A percentile compares a stretch with the other conserved stretches of the same genome.
Evolutionary conservation across 2,888 invertebrate species (phyloP).

Genomic region (Dolomedes plantarius): DNA sequence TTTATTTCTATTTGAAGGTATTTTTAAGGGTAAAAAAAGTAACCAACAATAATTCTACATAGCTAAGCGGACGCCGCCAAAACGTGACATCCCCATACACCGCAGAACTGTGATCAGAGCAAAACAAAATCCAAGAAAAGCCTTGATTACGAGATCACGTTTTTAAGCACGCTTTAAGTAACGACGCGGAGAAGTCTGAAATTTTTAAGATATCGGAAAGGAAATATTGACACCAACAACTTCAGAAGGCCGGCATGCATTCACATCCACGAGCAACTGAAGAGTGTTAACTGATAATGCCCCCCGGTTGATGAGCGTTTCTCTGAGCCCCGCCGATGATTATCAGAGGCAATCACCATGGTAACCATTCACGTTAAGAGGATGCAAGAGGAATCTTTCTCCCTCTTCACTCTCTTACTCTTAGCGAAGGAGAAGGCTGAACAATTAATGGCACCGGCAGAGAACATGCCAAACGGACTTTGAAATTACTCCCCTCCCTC

Average conservation of each 20-base stretch:
- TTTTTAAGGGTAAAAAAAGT: too few species aligned
- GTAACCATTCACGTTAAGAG: conserved; percentile 64
- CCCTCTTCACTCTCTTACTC: conserved; percentile 25
- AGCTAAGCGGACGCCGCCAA: too few species aligned
- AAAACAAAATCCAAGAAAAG: too few species aligned
- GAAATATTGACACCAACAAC: not conserved
- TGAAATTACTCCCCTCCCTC: conserved; percentile 63
- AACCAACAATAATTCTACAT: too few species aligned
- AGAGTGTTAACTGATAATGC: conserved; percentile 69
- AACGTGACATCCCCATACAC: too few species aligned
- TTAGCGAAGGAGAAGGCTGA: conserved; percentile 37
- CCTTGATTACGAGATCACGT: too few species aligned
- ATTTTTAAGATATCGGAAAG: not conserved
- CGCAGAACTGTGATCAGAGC: too few species aligned
- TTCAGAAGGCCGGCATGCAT: not conserved
- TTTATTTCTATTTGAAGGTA: too few species aligned
- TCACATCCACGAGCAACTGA: not conserved
- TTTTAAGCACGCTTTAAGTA: too few species aligned
- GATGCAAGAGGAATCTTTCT: conserved; percentile 64
- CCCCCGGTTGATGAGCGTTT: conserved; percentile 69
- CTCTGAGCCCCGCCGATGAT: conserved; percentile 59
- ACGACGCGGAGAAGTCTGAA: too few species aligned
- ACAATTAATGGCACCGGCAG: conserved; percentile 67
- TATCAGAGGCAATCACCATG: conserved; percentile 69
- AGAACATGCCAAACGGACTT: conserved; percentile 66